phyloP scores from a whole-genome alignment of 2,888 invertebrate species.

The Nephrotoma appendiculata region DNA sequence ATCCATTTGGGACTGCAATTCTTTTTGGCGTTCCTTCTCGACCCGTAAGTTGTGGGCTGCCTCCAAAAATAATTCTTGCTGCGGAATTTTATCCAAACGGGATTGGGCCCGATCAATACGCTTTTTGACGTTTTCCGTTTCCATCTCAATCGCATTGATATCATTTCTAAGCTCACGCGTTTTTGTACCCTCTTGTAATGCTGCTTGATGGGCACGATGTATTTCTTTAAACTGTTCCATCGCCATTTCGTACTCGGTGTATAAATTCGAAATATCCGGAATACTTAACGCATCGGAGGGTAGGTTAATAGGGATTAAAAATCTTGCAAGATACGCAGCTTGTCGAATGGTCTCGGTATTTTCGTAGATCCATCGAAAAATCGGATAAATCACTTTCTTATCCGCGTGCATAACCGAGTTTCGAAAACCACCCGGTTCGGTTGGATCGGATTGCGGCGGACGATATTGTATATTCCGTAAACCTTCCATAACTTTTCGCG shows the following conservation, averaged over 20 bases:
- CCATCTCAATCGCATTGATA: slow-evolving; percentile 73
- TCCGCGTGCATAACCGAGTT: slow-evolving; percentile 46
- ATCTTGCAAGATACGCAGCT: slow-evolving; percentile 68
- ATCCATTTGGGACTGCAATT: slow-evolving; percentile 14
- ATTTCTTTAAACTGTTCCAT: slow-evolving; percentile 69
- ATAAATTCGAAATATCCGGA: slow-evolving; percentile 52
- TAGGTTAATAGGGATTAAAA: slow-evolving; percentile 46
- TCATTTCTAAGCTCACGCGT: slow-evolving; percentile 73
- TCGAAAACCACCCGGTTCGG: slow-evolving; percentile 30
- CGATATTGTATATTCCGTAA: slow-evolving; percentile 68
- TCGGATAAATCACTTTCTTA: slow-evolving; percentile 57
- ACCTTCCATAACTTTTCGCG: slow-evolving; percentile 52
- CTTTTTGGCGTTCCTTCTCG: slow-evolving; percentile 16
- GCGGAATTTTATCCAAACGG: slow-evolving; percentile 16
- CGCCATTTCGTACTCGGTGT: slow-evolving; percentile 54
- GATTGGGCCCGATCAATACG: slow-evolving; percentile 15
- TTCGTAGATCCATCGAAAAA: slow-evolving; percentile 64
- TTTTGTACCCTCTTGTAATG: slow-evolving; percentile 45
- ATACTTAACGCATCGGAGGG: slow-evolving; percentile 62
- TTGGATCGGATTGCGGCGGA: slow-evolving; percentile 39
- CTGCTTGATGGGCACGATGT: slow-evolving; percentile 53
- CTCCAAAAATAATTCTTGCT: slow-evolving; percentile 16
- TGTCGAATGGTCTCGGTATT: slow-evolving; percentile 61
- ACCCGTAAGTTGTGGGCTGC: slow-evolving; percentile 14
- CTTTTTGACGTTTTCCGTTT: slow-evolving; percentile 49